Base-by-base conservation (phyloP, 2,888 invertebrate species). In the Drosophila merina region DNA sequence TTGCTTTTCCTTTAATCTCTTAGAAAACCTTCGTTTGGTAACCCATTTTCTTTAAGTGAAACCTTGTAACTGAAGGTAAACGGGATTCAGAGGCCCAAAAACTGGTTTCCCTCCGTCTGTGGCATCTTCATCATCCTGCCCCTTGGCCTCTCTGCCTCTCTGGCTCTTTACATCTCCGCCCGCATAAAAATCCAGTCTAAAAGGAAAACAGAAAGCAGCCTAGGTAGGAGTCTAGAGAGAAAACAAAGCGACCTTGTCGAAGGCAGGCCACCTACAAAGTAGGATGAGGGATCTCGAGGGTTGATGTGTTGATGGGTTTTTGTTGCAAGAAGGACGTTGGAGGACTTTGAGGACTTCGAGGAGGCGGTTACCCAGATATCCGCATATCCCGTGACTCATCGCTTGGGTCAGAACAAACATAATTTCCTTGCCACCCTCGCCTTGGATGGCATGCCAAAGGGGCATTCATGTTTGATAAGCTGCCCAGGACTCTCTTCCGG, bases 201-300 rank as follows among this genome's bases (percentile, higher is more conserved):
- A 4, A 25, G 5, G 10, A 44, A 44, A 25, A 44, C 2, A 44
- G 44, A 44, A 25, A 4, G 8, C 0, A 42, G 40, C 6, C 38
- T 2, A 38, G 36, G 44, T 33, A 57, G 57, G 42, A 26, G 31
- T 26, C 36, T 25, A n/a, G 30, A 7, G 40, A 20, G 14, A 38
- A 48, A 62, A 59, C 60, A 62, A 59, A 59, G 60, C 82, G 86
- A 86, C 83, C 82, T 86, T 81, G 86, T 67, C 68, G 62, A 72
- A 60, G 63, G 72, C 63, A 69, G 73, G 63, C 68, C 56, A 60
- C 64, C 55, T 57, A 71, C 56, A 44, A 52, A 44, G 76, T 58
- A 54, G 47, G 33, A 40, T 31, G 48, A n/a, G 30, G 14, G 26
- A 25, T 9, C 20, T 20, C 20, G 20, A 20, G 20, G 20, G 20